phyloP scores from a whole-genome alignment of 23 tunicate genomes.

The Aplidium turbinatum region DNA sequence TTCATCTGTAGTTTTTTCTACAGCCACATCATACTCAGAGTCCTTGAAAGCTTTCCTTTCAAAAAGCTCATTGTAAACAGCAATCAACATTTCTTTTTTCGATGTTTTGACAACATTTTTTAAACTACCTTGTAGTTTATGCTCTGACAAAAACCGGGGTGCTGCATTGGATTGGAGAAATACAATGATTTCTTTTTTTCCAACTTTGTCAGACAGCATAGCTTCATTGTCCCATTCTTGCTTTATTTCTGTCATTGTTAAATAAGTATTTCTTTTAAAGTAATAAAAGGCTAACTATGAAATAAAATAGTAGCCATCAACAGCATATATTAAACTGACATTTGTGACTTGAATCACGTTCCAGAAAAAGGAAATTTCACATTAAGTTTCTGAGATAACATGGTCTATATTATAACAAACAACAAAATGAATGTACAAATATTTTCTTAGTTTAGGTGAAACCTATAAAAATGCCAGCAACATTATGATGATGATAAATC shows the following conservation, averaged over 20 bases:
- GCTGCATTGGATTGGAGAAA: conserved; percentile 67
- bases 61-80: conserved; percentile 57
- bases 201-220: conserved; percentile 37
- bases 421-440: too few species aligned
- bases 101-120: conserved; percentile 78
- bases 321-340: too few species aligned
- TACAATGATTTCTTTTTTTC: conserved; percentile 62
- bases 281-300: too few species aligned
- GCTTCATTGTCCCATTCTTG: conserved; percentile 54
- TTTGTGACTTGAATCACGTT: too few species aligned
- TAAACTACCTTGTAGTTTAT: conserved; percentile 71
- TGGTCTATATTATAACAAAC: too few species aligned
- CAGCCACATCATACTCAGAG: conserved; percentile 39
- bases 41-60: conserved; percentile 57
- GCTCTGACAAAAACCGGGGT: conserved; percentile 52
- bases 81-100: conserved; percentile 59
- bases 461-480: too few species aligned
- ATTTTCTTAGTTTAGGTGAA: too few species aligned
- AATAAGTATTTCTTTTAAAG: background rate
- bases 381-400: too few species aligned
- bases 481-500: too few species aligned
- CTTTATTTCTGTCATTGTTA: conserved; percentile 31
- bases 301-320: too few species aligned
- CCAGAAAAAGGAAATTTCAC: too few species aligned
- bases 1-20: conserved; percentile 10